These are phyloP conservation scores for Diaprepes abbreviatus DNA, from an alignment of 2,888 invertebrate species.

Conservation along the genomic window DNA sequence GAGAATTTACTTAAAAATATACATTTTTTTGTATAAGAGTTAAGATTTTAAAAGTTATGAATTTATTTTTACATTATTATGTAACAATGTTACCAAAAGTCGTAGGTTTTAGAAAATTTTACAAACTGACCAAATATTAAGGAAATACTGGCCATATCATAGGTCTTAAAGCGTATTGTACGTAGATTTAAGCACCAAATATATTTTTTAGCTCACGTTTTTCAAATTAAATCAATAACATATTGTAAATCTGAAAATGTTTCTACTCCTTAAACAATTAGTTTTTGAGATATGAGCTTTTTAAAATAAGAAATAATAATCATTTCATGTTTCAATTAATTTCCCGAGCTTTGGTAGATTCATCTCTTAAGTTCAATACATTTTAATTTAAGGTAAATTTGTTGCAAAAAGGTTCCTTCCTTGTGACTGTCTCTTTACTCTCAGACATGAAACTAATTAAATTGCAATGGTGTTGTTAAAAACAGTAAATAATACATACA, in stretches of 20 bases:
- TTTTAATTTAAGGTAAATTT: too few species aligned
- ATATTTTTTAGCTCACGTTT: not conserved
- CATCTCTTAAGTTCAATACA: too few species aligned
- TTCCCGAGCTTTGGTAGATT: too few species aligned
- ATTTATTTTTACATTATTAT: slow-evolving; percentile 15
- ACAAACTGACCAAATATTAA: slow-evolving; percentile 57
- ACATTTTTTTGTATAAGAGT: slow-evolving; percentile 15
- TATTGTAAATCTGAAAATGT: not conserved
- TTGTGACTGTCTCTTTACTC: too few species aligned
- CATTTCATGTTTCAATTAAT: too few species aligned
- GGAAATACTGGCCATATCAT: slow-evolving; percentile 43
- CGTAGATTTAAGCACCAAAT: slow-evolving; percentile 19
- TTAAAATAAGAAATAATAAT: too few species aligned
- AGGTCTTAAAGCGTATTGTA: slow-evolving; percentile 29
- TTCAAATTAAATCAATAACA: not conserved
- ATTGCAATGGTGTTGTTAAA: too few species aligned
- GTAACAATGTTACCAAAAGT: slow-evolving; percentile 50
- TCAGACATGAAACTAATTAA: too few species aligned
- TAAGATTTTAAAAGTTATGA: slow-evolving; percentile 20
- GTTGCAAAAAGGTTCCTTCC: too few species aligned
- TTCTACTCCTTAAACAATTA: not conserved
- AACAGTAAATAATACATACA: too few species aligned
- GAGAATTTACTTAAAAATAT: slow-evolving; percentile 22
- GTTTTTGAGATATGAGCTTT: too few species aligned
- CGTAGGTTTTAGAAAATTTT: slow-evolving; percentile 58